phyloP scores from a whole-genome alignment of 1,140 invertebrate genomes.

The Drosophila nannoptera region DNA sequence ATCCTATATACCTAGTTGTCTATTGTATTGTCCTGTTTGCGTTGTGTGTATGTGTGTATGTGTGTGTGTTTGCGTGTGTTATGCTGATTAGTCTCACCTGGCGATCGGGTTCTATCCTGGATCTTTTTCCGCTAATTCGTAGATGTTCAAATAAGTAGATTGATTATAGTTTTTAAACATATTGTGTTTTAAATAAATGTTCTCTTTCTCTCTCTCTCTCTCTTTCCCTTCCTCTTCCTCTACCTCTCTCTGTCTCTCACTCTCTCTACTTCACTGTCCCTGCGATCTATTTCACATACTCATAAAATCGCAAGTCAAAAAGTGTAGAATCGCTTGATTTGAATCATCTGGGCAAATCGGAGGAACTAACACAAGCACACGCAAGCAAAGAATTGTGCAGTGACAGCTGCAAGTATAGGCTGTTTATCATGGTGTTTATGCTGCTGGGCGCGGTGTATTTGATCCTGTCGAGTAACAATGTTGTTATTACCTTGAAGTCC shows the following conservation, averaged over 20 bases:
- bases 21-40: too few species aligned
- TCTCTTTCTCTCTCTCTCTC: slow-evolving; percentile 34
- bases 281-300: not conserved
- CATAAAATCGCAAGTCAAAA: slow-evolving; percentile 1
- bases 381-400: not conserved
- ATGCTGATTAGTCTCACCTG: too few species aligned
- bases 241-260: not conserved
- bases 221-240: slow-evolving; percentile 25
- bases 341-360: not conserved
- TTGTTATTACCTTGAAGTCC: slow-evolving; percentile 19
- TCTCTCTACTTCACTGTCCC: not conserved
- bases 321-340: not conserved
- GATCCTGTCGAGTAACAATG: slow-evolving; percentile 33
- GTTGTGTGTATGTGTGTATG: too few species aligned
- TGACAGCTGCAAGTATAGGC: not conserved
- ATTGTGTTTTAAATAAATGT: slow-evolving; percentile 25
- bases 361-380: slow-evolving; percentile 5
- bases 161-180: slow-evolving; percentile 8
- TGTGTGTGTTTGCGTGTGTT: too few species aligned
- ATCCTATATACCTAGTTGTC: too few species aligned
- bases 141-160: slow-evolving; percentile 7
- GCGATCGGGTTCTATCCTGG: too few species aligned
- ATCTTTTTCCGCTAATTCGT: not conserved
- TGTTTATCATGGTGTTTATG: slow-evolving; percentile 17
- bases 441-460: slow-evolving; percentile 25